Evolutionary conservation across 2,113 vertebrate genomes (phyloP).

Genomic region (Bufo gargarizans): DNA sequence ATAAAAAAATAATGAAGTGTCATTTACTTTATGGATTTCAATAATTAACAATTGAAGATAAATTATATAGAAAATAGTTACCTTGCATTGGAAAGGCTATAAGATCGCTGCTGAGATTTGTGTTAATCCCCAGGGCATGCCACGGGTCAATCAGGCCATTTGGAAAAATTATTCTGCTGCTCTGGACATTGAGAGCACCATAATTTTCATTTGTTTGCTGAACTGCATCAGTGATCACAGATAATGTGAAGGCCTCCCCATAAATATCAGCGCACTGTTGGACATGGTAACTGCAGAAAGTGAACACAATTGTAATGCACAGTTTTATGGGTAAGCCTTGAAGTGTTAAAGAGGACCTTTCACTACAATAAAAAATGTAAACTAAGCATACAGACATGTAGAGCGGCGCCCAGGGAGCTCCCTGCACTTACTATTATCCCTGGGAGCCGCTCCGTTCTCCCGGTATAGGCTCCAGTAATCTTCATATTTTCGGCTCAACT

Average conservation of each 20-base stretch:
- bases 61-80: slow-evolving; percentile 31
- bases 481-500: no score
- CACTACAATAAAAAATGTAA: no score
- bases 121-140: slow-evolving; percentile 70
- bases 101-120: slow-evolving; percentile 63
- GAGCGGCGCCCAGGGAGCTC: no score
- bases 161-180: slow-evolving; percentile 70
- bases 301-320: not conserved
- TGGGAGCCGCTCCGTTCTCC: no score
- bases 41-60: not conserved
- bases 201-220: slow-evolving; percentile 71
- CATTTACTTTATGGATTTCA: not conserved
- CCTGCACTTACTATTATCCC: no score
- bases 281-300: slow-evolving; percentile 64
- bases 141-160: slow-evolving; percentile 73
- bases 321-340: not conserved
- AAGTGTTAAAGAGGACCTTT: no score
- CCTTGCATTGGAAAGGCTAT: slow-evolving; percentile 72
- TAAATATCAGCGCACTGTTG: slow-evolving; percentile 67
- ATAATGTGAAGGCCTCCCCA: slow-evolving; percentile 58
- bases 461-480: no score
- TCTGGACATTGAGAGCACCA: slow-evolving; percentile 65
- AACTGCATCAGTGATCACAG: slow-evolving; percentile 62
- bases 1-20: not conserved
- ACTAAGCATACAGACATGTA: no score